Conservation (phyloP, 30 jellyfish, hydroid and myxozoan species). For the Euphysa ruthae region DNA sequence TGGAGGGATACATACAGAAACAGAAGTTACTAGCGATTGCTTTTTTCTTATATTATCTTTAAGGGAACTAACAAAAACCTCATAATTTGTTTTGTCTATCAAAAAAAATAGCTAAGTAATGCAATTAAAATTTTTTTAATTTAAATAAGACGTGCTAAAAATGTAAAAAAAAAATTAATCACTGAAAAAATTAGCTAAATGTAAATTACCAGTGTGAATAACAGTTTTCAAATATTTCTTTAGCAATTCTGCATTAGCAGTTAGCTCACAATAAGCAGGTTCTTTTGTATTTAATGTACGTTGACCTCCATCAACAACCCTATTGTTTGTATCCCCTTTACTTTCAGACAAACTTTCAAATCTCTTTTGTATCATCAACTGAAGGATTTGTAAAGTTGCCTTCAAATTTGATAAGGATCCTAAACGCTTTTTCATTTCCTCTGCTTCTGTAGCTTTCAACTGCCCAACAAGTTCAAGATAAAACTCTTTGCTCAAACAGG, state of each 20-base stretch:
- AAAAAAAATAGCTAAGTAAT: too few relatives aligned
- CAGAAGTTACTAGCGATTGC: too few relatives aligned
- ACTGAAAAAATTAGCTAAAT: too few relatives aligned
- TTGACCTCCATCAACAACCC: slow-evolving; percentile 3
- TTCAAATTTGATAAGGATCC: slow-evolving; percentile 31
- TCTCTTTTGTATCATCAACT: slow-evolving; percentile 32
- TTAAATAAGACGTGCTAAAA: too few relatives aligned
- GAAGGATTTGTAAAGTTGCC: slow-evolving; percentile 30
- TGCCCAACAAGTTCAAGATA: slow-evolving; percentile 29
- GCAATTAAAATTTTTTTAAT: too few relatives aligned
- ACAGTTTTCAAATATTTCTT: slow-evolving; percentile 14
- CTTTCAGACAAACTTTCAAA: neutral
- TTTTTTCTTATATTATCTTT: too few relatives aligned
- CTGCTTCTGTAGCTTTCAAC: slow-evolving; percentile 1
- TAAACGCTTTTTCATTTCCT: slow-evolving; percentile 2
- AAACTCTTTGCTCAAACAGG: slow-evolving; percentile 26
- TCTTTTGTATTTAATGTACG: too few relatives aligned
- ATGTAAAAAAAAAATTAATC: too few relatives aligned
- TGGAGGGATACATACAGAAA: too few relatives aligned
- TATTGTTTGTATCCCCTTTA: neutral
- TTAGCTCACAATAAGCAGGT: neutral
- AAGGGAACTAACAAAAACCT: too few relatives aligned
- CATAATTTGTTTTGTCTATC: too few relatives aligned
- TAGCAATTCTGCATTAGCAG: slow-evolving; percentile 26
- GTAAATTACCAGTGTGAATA: slow-evolving; percentile 11